A percentile compares a stretch with the other conserved stretches of the same genome.
These are phyloP conservation scores for Acromyrmex heyeri DNA, from an alignment of 1,140 invertebrate genomes.

Conservation along the genomic window DNA sequence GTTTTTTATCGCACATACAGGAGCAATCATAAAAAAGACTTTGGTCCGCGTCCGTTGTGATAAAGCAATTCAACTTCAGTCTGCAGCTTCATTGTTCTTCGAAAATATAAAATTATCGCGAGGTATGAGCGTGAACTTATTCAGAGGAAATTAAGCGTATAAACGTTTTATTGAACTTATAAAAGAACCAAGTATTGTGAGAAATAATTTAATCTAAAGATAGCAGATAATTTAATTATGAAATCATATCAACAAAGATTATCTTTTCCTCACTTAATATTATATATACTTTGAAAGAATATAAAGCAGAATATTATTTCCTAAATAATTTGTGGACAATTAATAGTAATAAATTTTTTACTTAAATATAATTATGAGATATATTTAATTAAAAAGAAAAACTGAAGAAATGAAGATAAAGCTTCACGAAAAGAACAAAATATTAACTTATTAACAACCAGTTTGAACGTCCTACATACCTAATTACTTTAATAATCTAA, in stretches of 20 bases:
- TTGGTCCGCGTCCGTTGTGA: slow-evolving; percentile 32
- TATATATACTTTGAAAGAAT: not conserved
- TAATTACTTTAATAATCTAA: no score
- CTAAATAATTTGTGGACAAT: not conserved
- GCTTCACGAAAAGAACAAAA: not conserved
- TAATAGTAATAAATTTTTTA: not conserved
- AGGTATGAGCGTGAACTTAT: slow-evolving; percentile 52
- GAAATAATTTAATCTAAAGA: not conserved
- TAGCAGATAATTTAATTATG: not conserved
- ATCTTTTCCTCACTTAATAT: not conserved
- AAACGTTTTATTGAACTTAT: slow-evolving; percentile 6
- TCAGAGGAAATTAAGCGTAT: slow-evolving; percentile 46
- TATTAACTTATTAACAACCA: no score
- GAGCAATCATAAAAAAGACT: slow-evolving; percentile 64
- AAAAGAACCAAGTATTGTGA: slow-evolving; percentile 21
- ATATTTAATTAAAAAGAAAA: not conserved
- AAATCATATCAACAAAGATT: not conserved
- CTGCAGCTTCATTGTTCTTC: slow-evolving; percentile 44
- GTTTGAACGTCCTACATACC: no score
- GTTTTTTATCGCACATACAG: slow-evolving; percentile 49
- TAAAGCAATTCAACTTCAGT: slow-evolving; percentile 47
- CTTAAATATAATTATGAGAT: not conserved
- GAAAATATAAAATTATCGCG: slow-evolving; percentile 57
- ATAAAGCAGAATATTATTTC: not conserved
- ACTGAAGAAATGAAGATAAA: not conserved